These are phyloP conservation scores for Hyperoplus immaculatus DNA, from an alignment of 2,797 vertebrate species.

Conservation along the genomic window DNA sequence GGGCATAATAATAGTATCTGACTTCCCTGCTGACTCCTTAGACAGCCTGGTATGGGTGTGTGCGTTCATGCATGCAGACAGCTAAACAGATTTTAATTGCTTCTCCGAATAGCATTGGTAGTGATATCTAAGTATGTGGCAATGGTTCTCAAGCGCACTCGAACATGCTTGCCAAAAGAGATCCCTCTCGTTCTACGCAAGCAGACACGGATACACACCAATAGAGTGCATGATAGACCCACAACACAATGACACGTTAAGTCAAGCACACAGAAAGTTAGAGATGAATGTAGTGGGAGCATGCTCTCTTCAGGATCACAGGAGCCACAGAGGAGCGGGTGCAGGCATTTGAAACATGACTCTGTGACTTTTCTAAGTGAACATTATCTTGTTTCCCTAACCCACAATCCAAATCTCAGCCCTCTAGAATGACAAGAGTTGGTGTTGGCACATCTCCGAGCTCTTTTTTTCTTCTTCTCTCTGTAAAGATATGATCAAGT, in stretches of 20 bases:
- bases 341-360: slow-evolving; percentile 72
- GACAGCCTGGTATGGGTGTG: slow-evolving; percentile 69
- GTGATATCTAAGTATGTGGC: slow-evolving; percentile 79
- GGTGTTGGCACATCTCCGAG: slow-evolving; percentile 68
- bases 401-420: slow-evolving; percentile 72
- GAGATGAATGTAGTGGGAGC: slow-evolving; percentile 64
- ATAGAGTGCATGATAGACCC: slow-evolving; percentile 37
- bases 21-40: slow-evolving; percentile 68
- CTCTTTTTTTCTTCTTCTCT: slow-evolving; percentile 59
- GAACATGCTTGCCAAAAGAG: slow-evolving; percentile 50
- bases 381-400: slow-evolving; percentile 79
- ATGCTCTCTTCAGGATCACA: slow-evolving; percentile 66
- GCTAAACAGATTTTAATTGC: slow-evolving; percentile 85
- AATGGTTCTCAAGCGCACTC: slow-evolving; percentile 65
- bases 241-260: slow-evolving; percentile 64
- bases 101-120: slow-evolving; percentile 79
- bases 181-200: slow-evolving; percentile 42
- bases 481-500: slow-evolving; percentile 67
- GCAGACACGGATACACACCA: slow-evolving; percentile 48
- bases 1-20: slow-evolving; percentile 80
- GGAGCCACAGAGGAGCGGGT: slow-evolving; percentile 59
- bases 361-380: slow-evolving; percentile 76
- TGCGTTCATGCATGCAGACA: slow-evolving; percentile 70
- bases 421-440: slow-evolving; percentile 80
- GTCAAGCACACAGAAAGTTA: slow-evolving; percentile 64